Percentiles rank a stretch among this genome's conserved stretches.
Evolutionary conservation across 1,140 invertebrate species (phyloP).

Genomic region (Pachyrhynchus sulphureomaculatus): DNA sequence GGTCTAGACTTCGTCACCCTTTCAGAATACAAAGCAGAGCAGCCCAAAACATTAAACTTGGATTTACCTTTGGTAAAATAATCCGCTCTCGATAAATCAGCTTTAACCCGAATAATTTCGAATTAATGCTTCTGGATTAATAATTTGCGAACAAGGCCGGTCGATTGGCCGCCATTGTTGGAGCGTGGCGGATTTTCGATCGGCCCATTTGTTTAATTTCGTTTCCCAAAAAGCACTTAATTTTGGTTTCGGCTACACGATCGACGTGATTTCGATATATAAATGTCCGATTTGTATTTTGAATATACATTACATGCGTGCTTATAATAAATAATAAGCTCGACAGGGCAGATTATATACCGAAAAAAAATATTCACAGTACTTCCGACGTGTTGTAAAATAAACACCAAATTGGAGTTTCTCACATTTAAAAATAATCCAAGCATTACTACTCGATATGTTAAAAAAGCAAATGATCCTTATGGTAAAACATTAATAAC

Average conservation of each 20-base stretch:
- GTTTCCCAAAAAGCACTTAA: constrained; percentile 15
- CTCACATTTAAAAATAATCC: too few species aligned
- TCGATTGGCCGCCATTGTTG: constrained; percentile 8
- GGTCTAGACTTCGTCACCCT: too few species aligned
- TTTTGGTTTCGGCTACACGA: constrained; percentile 9
- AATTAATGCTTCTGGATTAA: constrained; percentile 7
- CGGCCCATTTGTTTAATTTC: constrained; percentile 18
- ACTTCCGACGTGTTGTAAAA: too few species aligned
- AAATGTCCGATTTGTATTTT: constrained; percentile 3
- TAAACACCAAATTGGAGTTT: too few species aligned
- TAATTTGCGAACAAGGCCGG: constrained; percentile 16
- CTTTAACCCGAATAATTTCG: constrained; percentile 13
- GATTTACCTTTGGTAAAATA: constrained; percentile 1
- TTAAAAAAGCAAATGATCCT: too few species aligned
- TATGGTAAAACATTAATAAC: too few species aligned
- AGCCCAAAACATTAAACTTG: too few species aligned
- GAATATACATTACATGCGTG: constrained; percentile 5
- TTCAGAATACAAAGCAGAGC: too few species aligned
- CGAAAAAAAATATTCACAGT: too few species aligned
- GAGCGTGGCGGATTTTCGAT: constrained; percentile 6
- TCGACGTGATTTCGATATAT: constrained; percentile 2
- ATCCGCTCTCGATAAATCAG: constrained; percentile 13
- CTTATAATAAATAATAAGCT: too few species aligned
- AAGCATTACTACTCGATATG: too few species aligned
- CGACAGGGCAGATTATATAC: too few species aligned